These are phyloP conservation scores for Tauraco erythrolophus DNA, from an alignment of 2,113 vertebrate genomes.

Conservation along the genomic window DNA sequence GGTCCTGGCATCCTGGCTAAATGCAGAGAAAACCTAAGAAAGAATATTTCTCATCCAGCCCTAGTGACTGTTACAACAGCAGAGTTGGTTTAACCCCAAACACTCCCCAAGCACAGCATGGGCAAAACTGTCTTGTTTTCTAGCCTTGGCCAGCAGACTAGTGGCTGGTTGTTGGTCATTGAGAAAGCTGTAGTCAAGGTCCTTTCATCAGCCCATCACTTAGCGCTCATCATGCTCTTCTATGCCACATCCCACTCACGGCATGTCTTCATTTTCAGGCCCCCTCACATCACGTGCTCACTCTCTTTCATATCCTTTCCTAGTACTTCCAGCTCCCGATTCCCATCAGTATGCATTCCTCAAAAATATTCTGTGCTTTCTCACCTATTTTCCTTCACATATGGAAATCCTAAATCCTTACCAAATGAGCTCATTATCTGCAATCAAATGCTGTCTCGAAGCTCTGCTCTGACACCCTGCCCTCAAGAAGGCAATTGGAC, in stretches of 20 bases:
- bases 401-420: background rate
- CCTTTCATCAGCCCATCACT: background rate
- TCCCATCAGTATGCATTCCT: background rate
- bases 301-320: background rate
- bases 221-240: background rate
- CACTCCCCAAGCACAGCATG: background rate
- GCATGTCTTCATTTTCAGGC: background rate
- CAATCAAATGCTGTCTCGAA: background rate
- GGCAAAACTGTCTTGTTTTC: background rate
- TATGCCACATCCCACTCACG: background rate
- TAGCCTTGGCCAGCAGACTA: background rate
- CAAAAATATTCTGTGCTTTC: background rate
- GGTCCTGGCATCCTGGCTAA: background rate
- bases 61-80: accelerated
- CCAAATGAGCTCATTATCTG: background rate
- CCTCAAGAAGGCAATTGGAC: accelerated
- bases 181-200: background rate
- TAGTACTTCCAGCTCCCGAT: background rate
- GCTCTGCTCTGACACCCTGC: background rate
- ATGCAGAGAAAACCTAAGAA: background rate
- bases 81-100: background rate
- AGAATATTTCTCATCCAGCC: background rate
- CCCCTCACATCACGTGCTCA: background rate
- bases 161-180: background rate
- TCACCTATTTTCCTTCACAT: background rate